phyloP scores from a whole-genome alignment of 2,113 vertebrate genomes.

The Bos indicus region DNA sequence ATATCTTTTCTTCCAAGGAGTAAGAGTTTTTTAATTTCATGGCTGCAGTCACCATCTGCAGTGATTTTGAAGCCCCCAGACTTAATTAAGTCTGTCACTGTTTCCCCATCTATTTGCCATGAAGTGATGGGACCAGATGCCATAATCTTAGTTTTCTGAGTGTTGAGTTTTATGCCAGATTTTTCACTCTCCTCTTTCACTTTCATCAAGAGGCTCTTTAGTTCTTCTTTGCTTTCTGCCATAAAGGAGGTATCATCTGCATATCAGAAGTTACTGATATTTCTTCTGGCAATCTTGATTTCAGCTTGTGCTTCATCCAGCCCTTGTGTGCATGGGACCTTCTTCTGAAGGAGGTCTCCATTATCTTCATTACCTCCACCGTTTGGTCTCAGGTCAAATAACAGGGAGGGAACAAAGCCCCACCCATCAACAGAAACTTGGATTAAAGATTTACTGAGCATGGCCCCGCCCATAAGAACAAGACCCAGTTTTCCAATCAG shows the following conservation, averaged over 20 bases:
- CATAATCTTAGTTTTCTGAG: background rate
- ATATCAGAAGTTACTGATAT: background rate
- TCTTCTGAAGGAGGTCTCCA: too few relatives aligned
- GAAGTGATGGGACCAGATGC: background rate
- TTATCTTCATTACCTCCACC: too few relatives aligned
- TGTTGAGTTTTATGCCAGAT: background rate
- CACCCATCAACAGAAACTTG: too few relatives aligned
- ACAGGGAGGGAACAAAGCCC: too few relatives aligned
- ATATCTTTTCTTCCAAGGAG: background rate
- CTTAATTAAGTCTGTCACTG: background rate
- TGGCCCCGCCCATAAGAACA: too few relatives aligned
- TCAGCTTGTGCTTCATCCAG: background rate
- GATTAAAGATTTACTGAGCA: too few relatives aligned
- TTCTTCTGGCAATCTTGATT: background rate
- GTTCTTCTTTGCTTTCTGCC: background rate
- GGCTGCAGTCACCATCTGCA: background rate
- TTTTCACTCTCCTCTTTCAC: background rate
- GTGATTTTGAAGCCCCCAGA: background rate
- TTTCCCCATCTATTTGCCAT: background rate
- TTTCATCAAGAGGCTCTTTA: background rate
- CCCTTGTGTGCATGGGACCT: too few relatives aligned
- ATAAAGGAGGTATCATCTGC: background rate
- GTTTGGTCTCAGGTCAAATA: too few relatives aligned
- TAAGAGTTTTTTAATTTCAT: background rate
- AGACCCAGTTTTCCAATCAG: too few relatives aligned